Base-by-base conservation (phyloP, 2,888 invertebrate species). In the Apeira syringaria region DNA sequence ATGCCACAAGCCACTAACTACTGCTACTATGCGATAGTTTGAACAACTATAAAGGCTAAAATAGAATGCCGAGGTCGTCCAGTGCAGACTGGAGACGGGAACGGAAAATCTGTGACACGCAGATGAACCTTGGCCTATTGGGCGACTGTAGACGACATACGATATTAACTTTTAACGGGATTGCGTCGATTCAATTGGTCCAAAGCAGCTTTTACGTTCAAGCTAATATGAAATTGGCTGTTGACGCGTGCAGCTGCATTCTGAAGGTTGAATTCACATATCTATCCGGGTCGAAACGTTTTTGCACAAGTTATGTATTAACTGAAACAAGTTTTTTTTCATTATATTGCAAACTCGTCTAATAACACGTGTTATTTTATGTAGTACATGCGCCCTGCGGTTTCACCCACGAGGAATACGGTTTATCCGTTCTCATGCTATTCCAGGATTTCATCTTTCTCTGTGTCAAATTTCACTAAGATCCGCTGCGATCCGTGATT, bases 21-120 rank as follows among this genome's bases (percentile, higher is more conserved):
- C 38, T 30, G 40, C 45, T 25, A 35, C 29, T 32, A 32, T 27
- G 25, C 10, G 24, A 26, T 25, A 30, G 35, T 24, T 20, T 30
- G 12, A 35, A 29, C 34, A 31, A 20, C 26, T 15, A 36, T 33
- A 25, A 10, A 9, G 13, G 49, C 45, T 46, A 44, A 51, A 56
- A 59, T 56, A 59, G 59, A 59, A 59, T 56, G 54, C 54, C 56
- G 56, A 59, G 58, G 59, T 20, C 56, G 45, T 3, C 52, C 39
- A 41, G 50, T 39, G 25, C 37, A 34, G 35, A 9, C 29, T 53
- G 20, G 53, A 49, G 55, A 58, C 53, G 36, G 51, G 53, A 48
- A 17, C 37, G 20, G 7, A 20, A 20, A 22, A 10, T 24, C 40
- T 46, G 40, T 43, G 43, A 44, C 33, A 43, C 41, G 47, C 43